Conservation (phyloP, 1,140 invertebrate species). For the Trichogramma pretiosum region DNA sequence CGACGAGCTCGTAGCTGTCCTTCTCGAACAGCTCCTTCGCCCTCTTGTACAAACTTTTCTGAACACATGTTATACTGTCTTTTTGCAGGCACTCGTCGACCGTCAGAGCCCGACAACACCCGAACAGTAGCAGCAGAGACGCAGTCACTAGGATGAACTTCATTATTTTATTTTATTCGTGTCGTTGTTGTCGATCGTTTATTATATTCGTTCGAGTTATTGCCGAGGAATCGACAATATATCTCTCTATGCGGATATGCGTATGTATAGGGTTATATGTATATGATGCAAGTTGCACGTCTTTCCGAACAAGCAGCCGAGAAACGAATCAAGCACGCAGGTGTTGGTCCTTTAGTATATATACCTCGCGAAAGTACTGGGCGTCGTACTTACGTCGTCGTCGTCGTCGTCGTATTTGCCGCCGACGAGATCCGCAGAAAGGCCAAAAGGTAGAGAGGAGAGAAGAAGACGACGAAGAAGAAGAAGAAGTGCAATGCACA, state of each 20-base stretch:
- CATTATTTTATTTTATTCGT: conserved; percentile 4
- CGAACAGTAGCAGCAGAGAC: conserved; percentile 5
- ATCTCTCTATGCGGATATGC: no score
- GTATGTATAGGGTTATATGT: no score
- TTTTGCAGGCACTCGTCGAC: conserved; percentile 51
- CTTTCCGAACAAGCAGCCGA: conserved; percentile 13
- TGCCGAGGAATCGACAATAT: no score
- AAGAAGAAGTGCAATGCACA: no score
- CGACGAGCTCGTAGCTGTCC: conserved; percentile 49
- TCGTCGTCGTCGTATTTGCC: neutral
- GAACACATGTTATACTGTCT: conserved; percentile 60
- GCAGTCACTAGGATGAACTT: conserved; percentile 1
- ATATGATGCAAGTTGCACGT: neutral
- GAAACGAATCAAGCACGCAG: conserved; percentile 11
- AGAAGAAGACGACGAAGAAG: no score
- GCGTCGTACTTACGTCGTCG: neutral
- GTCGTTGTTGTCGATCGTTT: no score
- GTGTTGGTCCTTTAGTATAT: conserved; percentile 16
- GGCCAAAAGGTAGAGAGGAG: no score
- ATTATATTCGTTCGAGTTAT: no score
- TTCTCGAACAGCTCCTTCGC: conserved; percentile 55
- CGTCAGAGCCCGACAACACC: conserved; percentile 26
- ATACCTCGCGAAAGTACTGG: no score
- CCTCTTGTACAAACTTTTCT: conserved; percentile 51
- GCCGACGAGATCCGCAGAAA: no score